A percentile compares a stretch with the other conserved stretches of the same genome.
Evolutionary conservation across 2,113 vertebrate species (phyloP).

Genomic region (Kryptolebias marmoratus): DNA sequence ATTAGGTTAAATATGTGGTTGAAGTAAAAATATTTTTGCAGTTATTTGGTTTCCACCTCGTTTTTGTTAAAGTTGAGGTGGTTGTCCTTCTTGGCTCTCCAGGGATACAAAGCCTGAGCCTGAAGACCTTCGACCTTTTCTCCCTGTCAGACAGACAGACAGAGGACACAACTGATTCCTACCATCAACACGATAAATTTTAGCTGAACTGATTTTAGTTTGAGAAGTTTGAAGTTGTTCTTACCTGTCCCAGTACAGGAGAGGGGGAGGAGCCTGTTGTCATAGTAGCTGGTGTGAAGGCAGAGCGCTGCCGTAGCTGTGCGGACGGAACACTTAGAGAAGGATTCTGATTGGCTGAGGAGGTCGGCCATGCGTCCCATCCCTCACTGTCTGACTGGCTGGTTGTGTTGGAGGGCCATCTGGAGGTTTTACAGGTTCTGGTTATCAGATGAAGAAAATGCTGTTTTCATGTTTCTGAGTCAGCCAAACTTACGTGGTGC

Average conservation of each 20-base stretch:
- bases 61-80: slow-evolving; percentile 99
- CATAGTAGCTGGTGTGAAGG: slow-evolving; percentile 94
- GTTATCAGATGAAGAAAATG: not conserved
- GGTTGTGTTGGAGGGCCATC: slow-evolving; percentile 91
- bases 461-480: too few species aligned
- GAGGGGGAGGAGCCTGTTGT: slow-evolving; percentile 95
- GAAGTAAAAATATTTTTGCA: not conserved
- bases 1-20: not conserved
- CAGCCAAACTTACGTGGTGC: slow-evolving; percentile 87
- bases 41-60: slow-evolving; percentile 69
- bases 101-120: slow-evolving; percentile 96
- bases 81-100: slow-evolving; percentile 99
- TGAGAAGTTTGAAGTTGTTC: not conserved
- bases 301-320: slow-evolving; percentile 92
- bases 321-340: slow-evolving; percentile 90
- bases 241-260: slow-evolving; percentile 95
- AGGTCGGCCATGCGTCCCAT: slow-evolving; percentile 94
- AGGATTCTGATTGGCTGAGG: slow-evolving; percentile 88
- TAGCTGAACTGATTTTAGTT: too few species aligned
- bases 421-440: slow-evolving; percentile 49
- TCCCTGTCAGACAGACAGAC: slow-evolving; percentile 77
- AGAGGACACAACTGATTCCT: too few species aligned
- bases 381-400: slow-evolving; percentile 87
- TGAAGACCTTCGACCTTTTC: slow-evolving; percentile 98
- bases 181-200: too few species aligned